Evolutionary conservation across 2,113 vertebrate species (phyloP).

Genomic region (Chrysochloris asiatica): DNA sequence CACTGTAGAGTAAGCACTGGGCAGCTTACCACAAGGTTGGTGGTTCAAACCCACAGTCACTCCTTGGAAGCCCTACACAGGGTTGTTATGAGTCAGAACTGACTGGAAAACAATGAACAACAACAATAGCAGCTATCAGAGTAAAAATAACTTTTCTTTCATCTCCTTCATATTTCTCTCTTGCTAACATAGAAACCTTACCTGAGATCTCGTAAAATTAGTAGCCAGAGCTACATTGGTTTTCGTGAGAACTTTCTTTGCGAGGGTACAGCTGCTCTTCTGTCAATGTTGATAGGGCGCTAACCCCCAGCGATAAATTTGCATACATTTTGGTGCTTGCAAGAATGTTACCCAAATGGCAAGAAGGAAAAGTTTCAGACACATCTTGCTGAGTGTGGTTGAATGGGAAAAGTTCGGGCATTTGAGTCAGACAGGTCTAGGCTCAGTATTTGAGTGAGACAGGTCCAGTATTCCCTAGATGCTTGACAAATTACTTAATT

Average conservation of each 20-base stretch:
- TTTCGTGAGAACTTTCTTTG: not conserved
- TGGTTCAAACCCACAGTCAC: too few relatives aligned
- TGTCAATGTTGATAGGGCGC: not conserved
- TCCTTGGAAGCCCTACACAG: too few relatives aligned
- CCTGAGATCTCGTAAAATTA: too few relatives aligned
- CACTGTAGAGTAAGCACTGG: too few relatives aligned
- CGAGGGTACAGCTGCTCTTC: not conserved
- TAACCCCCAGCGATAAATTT: not conserved
- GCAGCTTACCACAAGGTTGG: too few relatives aligned
- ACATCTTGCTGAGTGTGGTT: not conserved
- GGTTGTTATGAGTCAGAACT: too few relatives aligned
- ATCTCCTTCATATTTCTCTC: not conserved
- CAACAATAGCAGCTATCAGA: too few relatives aligned
- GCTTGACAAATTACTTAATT: not conserved
- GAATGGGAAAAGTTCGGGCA: not conserved
- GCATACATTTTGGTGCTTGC: not conserved
- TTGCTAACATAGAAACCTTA: constrained; percentile 7
- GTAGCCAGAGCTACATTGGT: not conserved
- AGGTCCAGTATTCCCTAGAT: not conserved
- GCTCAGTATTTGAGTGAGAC: too few relatives aligned
- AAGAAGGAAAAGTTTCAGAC: not conserved
- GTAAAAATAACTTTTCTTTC: not conserved
- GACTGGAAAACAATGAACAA: too few relatives aligned
- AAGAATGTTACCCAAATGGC: not conserved
- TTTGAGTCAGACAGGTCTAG: not conserved